Conservation (phyloP, 2,888 invertebrate genomes). For the Corythucha ciliata region DNA sequence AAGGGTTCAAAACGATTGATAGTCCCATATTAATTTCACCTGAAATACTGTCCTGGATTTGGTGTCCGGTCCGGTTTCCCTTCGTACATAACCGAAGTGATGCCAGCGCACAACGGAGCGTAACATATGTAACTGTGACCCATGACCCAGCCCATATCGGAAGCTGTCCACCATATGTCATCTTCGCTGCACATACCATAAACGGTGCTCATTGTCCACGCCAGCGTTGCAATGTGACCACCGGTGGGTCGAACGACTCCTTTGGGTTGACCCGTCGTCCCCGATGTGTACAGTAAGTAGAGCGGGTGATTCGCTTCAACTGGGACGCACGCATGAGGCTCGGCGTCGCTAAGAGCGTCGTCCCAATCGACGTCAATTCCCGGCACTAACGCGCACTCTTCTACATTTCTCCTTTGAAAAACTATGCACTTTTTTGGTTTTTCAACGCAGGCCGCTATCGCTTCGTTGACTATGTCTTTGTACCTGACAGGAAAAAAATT, state of each 20-base stretch:
- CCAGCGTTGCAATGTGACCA: conserved; percentile 73
- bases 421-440: conserved; percentile 74
- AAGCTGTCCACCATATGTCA: conserved; percentile 87
- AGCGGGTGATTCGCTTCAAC: conserved; percentile 82
- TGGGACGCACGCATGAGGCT: conserved; percentile 69
- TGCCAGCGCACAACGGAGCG: conserved; percentile 71
- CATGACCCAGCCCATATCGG: conserved; percentile 86
- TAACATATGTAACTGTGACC: conserved; percentile 93
- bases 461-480: conserved; percentile 72
- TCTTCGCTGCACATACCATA: conserved; percentile 69
- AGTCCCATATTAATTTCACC: conserved; percentile 45
- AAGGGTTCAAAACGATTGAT: not conserved
- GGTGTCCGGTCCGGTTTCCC: conserved; percentile 94
- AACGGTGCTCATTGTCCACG: conserved; percentile 73
- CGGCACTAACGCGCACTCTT: conserved; percentile 52
- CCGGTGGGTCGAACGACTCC: conserved; percentile 83
- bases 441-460: conserved; percentile 57
- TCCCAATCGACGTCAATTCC: conserved; percentile 70
- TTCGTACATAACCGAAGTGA: conserved; percentile 76
- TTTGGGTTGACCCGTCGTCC: conserved; percentile 65
- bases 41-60: conserved; percentile 83
- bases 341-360: conserved; percentile 54
- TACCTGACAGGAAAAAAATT: conserved; percentile 45
- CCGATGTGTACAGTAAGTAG: conserved; percentile 88
- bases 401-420: conserved; percentile 63